Evolutionary conservation across 2,113 vertebrate species (phyloP).

Genomic region (Phaethornis superciliosus): DNA sequence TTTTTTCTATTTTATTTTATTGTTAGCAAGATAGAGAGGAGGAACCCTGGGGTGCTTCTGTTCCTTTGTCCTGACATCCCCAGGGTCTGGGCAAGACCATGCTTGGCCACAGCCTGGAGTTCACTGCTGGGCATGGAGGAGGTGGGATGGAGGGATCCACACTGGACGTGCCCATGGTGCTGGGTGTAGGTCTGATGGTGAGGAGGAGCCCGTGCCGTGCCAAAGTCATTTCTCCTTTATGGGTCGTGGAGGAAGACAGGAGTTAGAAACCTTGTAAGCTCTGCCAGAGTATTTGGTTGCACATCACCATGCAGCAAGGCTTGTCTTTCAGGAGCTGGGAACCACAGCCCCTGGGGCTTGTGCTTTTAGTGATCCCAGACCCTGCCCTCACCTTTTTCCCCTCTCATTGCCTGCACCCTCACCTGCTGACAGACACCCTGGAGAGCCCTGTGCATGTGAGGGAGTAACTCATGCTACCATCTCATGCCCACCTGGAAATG

Average conservation of each 20-base stretch:
- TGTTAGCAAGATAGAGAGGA: not conserved
- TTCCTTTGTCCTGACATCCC: not conserved
- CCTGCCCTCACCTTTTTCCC: not conserved
- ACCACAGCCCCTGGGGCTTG: accelerated
- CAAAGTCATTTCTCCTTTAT: not conserved
- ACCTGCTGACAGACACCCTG: not conserved
- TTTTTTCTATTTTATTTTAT: not conserved
- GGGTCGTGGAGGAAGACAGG: not conserved
- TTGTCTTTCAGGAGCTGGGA: not conserved
- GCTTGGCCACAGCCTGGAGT: not conserved
- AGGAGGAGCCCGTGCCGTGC: not conserved
- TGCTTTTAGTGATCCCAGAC: not conserved
- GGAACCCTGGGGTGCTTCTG: not conserved
- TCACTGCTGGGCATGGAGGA: not conserved
- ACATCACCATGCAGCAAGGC: not conserved
- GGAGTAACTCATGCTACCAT: accelerated
- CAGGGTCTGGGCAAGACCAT: not conserved
- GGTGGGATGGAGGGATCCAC: not conserved
- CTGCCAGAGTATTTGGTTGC: not conserved
- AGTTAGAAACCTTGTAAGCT: not conserved
- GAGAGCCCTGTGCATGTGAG: accelerated
- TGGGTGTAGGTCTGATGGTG: not conserved
- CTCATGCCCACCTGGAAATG: not conserved
- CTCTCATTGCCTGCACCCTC: accelerated
- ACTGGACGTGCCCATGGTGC: accelerated